Base-by-base conservation (phyloP, 2,888 invertebrate species). In the Drosophila recens region DNA sequence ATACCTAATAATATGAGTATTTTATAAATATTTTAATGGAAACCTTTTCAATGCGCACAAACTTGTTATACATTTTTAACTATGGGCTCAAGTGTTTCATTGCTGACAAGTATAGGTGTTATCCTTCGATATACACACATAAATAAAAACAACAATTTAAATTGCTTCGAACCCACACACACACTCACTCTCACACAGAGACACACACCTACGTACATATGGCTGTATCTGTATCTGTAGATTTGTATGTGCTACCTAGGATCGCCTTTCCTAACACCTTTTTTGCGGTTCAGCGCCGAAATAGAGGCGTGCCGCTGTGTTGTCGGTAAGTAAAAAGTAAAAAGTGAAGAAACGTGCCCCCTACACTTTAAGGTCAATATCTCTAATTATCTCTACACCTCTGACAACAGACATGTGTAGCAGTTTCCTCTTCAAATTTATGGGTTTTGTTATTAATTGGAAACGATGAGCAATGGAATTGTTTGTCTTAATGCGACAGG, bases 261-360 rank as follows among this genome's bases (percentile, higher is more conserved):
- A 72, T 79, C 82, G 79, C 70, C 79, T 79, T 66, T 87, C 79
- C 75, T 78, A 89, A 84, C 90, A 89, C 89, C 79, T 89, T 87
- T 81, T 78, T 75, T 82, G 79, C 57, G 68, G 82, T 68, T 71
- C 82, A 72, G 69, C 72, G 72, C 79, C 63, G 75, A 85, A 67
- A 69, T 57, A 61, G 43, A 70, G 86, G 82, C 80, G 69, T 87
- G 80, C 86, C 86, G 83, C 90, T 89, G 90, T 62, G 90, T 72
- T 87, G 90, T 85, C 83, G 83, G 83, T 88, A 72, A 85, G 62
- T 79, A 82, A 79, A 84, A 89, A 89, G 90, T 68, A 82, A 79
- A 84, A 89, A 87, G 90, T 68, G 67, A 82, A 85, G 56, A 68
- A 71, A 71, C 72, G 72, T 72, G 72, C 72, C 70, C 42, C 33